Conservation (phyloP, 2,113 vertebrate genomes). For the Amia ocellicauda region DNA sequence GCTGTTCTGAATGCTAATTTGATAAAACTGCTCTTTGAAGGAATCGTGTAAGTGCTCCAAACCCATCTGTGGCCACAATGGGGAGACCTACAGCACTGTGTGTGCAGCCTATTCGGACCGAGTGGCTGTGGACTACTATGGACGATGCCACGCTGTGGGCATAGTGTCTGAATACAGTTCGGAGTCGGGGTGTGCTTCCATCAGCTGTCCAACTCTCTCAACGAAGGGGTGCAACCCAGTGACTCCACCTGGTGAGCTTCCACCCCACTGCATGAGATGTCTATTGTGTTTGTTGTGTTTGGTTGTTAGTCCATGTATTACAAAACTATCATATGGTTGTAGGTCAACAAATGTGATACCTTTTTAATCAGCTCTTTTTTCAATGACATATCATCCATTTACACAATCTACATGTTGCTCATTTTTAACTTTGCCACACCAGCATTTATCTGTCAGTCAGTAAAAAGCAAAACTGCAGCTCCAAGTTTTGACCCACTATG, state of each 20-base stretch:
- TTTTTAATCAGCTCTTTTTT: no score
- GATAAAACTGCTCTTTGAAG: conserved; percentile 38
- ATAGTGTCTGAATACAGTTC: conserved; percentile 59
- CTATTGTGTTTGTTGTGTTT: no score
- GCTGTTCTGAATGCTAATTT: neutral
- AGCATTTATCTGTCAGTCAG: no score
- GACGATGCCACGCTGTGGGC: conserved; percentile 81
- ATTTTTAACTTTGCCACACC: no score
- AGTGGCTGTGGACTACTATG: conserved; percentile 81
- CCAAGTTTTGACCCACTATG: no score
- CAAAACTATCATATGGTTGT: no score
- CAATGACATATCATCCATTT: no score
- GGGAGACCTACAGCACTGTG: conserved; percentile 81
- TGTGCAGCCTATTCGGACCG: conserved; percentile 87
- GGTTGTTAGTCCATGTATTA: no score
- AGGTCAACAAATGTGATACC: no score
- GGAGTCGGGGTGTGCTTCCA: conserved; percentile 72
- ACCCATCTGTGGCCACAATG: conserved; percentile 83
- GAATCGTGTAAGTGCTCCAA: conserved; percentile 66
- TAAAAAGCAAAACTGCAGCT: no score
- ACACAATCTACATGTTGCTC: no score
- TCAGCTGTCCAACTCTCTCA: conserved; percentile 72
- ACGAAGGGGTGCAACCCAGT: conserved; percentile 72
- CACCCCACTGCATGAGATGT: no score
- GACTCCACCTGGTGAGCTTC: conserved; percentile 79